Base-by-base conservation (phyloP, 2,797 vertebrate species). In the Sorex maritimensis region DNA sequence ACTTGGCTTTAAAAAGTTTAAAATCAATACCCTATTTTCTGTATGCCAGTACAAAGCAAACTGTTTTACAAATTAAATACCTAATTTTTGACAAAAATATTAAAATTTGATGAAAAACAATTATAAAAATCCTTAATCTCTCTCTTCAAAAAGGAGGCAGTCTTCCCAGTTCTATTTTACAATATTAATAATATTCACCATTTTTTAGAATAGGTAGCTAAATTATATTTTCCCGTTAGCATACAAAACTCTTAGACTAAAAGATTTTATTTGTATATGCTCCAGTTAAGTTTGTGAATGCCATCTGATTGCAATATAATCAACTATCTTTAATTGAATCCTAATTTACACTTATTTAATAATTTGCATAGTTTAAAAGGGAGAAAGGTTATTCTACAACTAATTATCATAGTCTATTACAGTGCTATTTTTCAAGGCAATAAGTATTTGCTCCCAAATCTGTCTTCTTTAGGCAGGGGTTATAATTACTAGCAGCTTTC, bases 21-120 rank as follows among this genome's bases (percentile, higher is more conserved):
- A 97, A 98, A 98, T 97, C 97, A 98, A 98, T 97, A 97, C 95
- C 98, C 98, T 98, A 98, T 97, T 98, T 98, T 98, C 97, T 98
- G 97, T 97, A 98, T 94, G 97, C 97, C 97, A 98, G 97, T 98
- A 98, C 98, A 98, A 98, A 98, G 98, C 97, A 98, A 98, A 98
- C 97, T 98, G 97, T 98, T 98, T 98, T 98, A 98, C 98, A 98
- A 98, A 98, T 98, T 98, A 98, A 98, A 98, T 98, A 98, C 97
- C 98, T 98, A 98, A 98, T 98, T 95, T 98, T 97, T 97, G 98
- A 98, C 98, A 98, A 98, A 98, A 98, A 98, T 98, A 98, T 98
- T 98, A 98, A 98, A 98, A 97, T 98, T 97, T 98, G 98, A 98
- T 98, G 98, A 98, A 98, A 98, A 98, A 98, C 98, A 98, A 98